phyloP scores from a whole-genome alignment of 2,888 invertebrate species.

The Chymomyza caudatula region DNA sequence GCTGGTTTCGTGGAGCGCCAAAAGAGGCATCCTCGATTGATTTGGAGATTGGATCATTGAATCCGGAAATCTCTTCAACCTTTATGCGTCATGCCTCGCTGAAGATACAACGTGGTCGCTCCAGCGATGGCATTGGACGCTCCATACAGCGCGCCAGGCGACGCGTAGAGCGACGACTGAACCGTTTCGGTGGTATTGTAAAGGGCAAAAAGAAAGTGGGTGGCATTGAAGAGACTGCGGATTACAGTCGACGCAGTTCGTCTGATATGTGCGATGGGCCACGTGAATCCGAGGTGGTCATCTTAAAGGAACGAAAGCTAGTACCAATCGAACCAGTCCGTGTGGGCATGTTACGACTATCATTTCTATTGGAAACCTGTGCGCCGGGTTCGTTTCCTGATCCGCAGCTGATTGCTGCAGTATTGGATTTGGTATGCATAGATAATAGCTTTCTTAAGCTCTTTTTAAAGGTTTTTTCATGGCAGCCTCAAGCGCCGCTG shows the following conservation, averaged over 20 bases:
- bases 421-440: conserved; percentile 90
- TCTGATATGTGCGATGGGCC: conserved; percentile 88
- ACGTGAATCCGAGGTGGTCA: conserved; percentile 91
- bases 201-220: conserved; percentile 94
- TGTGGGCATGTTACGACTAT: conserved; percentile 93
- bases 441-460: conserved; percentile 16
- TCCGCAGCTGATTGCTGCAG: conserved; percentile 94
- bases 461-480: conserved; percentile 23
- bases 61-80: conserved; percentile 81
- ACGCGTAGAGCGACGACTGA: conserved; percentile 93
- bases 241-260: conserved; percentile 89
- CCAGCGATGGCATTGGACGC: conserved; percentile 80
- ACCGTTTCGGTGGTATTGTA: conserved; percentile 88
- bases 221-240: conserved; percentile 91
- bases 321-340: conserved; percentile 88
- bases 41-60: conserved; percentile 80
- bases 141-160: conserved; percentile 90
- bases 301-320: conserved; percentile 90
- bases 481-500: conserved; percentile 94
- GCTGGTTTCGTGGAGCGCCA: conserved; percentile 83
- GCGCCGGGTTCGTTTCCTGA: conserved; percentile 98
- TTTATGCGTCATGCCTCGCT: conserved; percentile 80
- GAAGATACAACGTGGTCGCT: conserved; percentile 77
- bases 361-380: conserved; percentile 95
- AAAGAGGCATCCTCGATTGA: conserved; percentile 79